A percentile compares a stretch with the other conserved stretches of the same genome.
Conservation (phyloP, 1,140 invertebrate genomes). For the Ostrea denselamellosa region DNA sequence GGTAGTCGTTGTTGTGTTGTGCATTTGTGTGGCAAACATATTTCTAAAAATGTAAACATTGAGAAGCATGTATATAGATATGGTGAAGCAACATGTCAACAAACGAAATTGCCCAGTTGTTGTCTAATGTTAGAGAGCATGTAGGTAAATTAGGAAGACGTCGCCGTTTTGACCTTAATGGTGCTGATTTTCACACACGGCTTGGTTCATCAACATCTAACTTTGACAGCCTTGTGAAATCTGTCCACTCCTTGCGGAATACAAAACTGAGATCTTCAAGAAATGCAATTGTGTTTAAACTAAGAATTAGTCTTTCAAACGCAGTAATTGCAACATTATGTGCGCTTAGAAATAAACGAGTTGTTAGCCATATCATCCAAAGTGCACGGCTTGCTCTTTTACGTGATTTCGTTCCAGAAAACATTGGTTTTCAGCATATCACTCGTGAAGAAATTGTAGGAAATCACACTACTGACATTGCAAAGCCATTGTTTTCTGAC, state of each 20-base stretch:
- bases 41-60: too few species aligned
- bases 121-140: too few species aligned
- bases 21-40: too few species aligned
- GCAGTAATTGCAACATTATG: too few species aligned
- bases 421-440: not conserved
- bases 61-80: too few species aligned
- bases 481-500: not conserved
- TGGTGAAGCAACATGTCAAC: not conserved
- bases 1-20: not conserved
- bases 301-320: too few species aligned
- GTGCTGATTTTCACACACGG: not conserved
- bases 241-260: too few species aligned
- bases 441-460: not conserved
- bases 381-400: not conserved
- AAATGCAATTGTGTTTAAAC: too few species aligned
- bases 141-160: not conserved
- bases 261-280: too few species aligned
- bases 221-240: constrained; percentile 1
- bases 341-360: not conserved
- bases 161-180: not conserved
- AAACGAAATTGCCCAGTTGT: not conserved
- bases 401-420: too few species aligned
- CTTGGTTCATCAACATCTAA: not conserved
- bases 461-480: not conserved
- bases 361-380: not conserved